Base-by-base conservation (phyloP, 2,888 invertebrate species). In the Heliconius ismenius region DNA sequence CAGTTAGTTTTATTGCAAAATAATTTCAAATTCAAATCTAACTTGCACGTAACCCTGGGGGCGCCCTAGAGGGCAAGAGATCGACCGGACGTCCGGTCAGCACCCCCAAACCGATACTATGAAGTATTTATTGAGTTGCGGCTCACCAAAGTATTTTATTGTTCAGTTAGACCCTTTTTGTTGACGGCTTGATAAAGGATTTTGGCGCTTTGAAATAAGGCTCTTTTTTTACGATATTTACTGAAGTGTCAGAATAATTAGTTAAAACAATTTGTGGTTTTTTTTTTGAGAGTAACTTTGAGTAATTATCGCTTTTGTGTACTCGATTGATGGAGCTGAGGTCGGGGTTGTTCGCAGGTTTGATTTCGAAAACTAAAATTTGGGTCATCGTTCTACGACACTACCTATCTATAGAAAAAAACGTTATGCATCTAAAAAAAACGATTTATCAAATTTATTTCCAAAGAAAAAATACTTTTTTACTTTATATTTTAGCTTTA, bases 51-150 rank as follows among this genome's bases (percentile, higher is more conserved):
- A 86, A 86, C 83, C 86, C 83, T 83, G 69, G 78, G 81, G 83
- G 77, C 79, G 79, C 85, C 89, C 90, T 87, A 82, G 83, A 86
- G 91, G 92, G 91, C 90, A 84, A 87, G 86, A 91, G 92, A 91
- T 91, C 92, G 91, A 88, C 89, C 91, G 89, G 89, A 91, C 89
- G 83, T 92, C 91, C 92, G 92, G 92, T 88, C 92, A 90, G 88
- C 89, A 87, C 89, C 91, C 90, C 90, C 89, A 88, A 89, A 89
- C 91, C 90, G 91, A 91, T 93, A 92, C 92, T 92, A 92, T 92
- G 92, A 93, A 92, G 93, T 94, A 94, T 94, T 94, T 94, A 94
- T 94, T 91, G 92, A 92, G 91, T 90, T 92, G 94, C 87, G 94
- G 94, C 87, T 89, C 85, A 92, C 93, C 94, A 84, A 90, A 89